Base-by-base conservation (phyloP, 2,888 invertebrate genomes). In the Ophion slaviceki region DNA sequence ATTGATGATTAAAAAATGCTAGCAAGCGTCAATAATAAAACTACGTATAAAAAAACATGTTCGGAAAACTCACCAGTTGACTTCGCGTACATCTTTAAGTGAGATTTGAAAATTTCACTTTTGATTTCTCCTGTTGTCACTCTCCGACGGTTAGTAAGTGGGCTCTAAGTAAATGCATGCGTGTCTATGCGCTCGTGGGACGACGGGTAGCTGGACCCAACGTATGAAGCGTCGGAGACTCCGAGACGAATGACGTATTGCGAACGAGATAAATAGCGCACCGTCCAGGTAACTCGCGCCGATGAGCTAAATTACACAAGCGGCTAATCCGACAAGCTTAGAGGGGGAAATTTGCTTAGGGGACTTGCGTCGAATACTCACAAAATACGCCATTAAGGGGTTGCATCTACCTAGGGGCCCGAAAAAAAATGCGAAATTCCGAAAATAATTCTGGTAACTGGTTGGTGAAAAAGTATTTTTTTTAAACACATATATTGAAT, bases 291-390 rank as follows among this genome's bases (percentile, higher is more conserved):
- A 82, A 82, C 67, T 82, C 85, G 76, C 36, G 75, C 66, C 32
- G 32, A 47, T 20, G 75, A 64, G 79, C 57, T 70, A 32, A 76
- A 85, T 88, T 86, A 80, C 85, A 81, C 72, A 88, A 88, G 80
- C 72, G 81, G 82, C 82, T 82, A 84, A 87, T 85, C 86, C 81
- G 62, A 77, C 84, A 82, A 86, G 32, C 67, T 17, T 20, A n/a
- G 40, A 64, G 53, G 47, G 47, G 40, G 64, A 78, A 75, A 75
- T 64, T 28, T 57, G 32, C 53, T 36, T 36, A n/a, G 32, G 40
- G 36, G 17, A 40, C 3, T 61, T 10, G 47, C 14, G 10, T 32
- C 7, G 3, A 72, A 11, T 11, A 45, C 36, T 64, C 64, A 28
- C 4, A 62, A 62, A 62, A 14, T 2, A 28, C 24, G 28, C 5